Conservation (phyloP, 2,888 invertebrate species). For the Augiades crinisus region DNA sequence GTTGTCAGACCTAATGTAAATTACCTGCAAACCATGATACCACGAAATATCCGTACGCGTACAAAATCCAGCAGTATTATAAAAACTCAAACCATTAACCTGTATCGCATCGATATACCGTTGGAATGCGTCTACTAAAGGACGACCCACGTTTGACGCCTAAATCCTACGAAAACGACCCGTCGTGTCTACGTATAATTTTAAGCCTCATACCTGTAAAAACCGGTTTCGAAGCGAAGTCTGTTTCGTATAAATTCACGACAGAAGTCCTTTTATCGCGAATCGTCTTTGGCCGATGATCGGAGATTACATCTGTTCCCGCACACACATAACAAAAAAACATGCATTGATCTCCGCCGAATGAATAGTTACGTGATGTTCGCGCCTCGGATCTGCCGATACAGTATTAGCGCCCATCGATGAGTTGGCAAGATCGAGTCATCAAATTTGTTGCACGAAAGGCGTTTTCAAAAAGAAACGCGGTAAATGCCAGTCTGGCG, state of each 20-base stretch:
- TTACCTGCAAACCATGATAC: too few species aligned
- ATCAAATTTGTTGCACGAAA: conserved; percentile 46
- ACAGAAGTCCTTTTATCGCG: conserved; percentile 55
- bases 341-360: conserved; percentile 46
- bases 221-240: conserved; percentile 63
- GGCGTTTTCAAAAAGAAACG: conserved; percentile 43
- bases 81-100: too few species aligned
- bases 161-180: conserved; percentile 52
- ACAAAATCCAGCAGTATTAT: too few species aligned
- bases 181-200: conserved; percentile 73
- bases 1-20: too few species aligned
- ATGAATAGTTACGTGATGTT: conserved; percentile 48
- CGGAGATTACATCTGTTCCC: conserved; percentile 21
- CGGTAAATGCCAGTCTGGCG: conserved; percentile 41
- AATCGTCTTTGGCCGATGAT: conserved; percentile 39
- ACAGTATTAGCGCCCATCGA: conserved; percentile 34
- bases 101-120: conserved; percentile 27
- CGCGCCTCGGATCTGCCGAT: conserved; percentile 42
- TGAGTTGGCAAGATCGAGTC: conserved; percentile 48
- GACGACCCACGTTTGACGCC: conserved; percentile 44
- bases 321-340: conserved; percentile 37
- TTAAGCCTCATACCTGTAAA: conserved; percentile 72
- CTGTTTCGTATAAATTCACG: conserved; percentile 57
- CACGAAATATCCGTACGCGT: too few species aligned
- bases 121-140: conserved; percentile 66